Base-by-base conservation (phyloP, 2,888 invertebrate genomes). In the Drosophila trichaetosa region DNA sequence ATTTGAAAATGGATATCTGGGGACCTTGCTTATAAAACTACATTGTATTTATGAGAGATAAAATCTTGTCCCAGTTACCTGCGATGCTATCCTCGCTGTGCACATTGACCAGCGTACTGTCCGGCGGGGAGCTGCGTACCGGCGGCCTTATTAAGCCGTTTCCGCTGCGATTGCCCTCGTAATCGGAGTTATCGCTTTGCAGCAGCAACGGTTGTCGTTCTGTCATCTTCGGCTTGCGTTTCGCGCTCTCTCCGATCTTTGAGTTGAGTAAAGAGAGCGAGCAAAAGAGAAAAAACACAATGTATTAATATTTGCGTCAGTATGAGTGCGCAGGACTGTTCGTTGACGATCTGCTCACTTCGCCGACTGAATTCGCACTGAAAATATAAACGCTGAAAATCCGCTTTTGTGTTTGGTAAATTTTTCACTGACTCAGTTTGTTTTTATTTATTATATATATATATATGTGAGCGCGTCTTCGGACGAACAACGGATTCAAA, bases 151-250 rank as follows among this genome's bases (percentile, higher is more conserved):
- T 73, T 40, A 76, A 33, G 4, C 61, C 53, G 24, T 86, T 81
- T 51, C 86, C 73, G 16, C 79, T 71, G 13, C 85, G 80, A 42
- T 77, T 82, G 8, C 86, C 87, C 61, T 92, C 91, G 51, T 85
- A 83, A 62, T 91, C 91, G 13, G 87, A 82, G 46, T 82, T 80
- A 52, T 92, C 92, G 40, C 91, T 87, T 65, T 89, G 91, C 33
- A 90, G 71, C 64, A 96, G 94, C 69, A 96, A 94, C 49, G 96
- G 96, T 89, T 95, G 96, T 87, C 96, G 95, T 93, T 96, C 96
- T 88, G 96, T 95, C 95, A 95, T 95, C 91, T 91, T 92, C 62
- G 84, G 86, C 31, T 82, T 87, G 18, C 77, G 85, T 54, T 89
- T 82, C 29, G 74, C 76, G 78, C 75, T 54, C 49, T 78, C 80